Evolutionary conservation across 2,888 invertebrate genomes (phyloP).

Genomic region (Polymixis flavicincta): DNA sequence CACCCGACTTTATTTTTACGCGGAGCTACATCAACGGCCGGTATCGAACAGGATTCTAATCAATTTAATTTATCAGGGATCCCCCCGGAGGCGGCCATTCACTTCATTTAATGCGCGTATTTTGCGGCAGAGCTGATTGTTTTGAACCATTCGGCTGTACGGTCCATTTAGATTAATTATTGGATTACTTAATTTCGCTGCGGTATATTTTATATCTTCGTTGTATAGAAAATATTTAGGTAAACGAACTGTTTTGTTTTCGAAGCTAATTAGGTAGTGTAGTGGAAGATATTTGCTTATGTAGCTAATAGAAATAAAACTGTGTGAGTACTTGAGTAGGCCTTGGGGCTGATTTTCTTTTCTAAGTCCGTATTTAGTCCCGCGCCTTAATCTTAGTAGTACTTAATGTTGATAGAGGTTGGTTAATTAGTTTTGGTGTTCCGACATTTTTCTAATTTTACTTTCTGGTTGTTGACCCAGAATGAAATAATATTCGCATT

Average conservation of each 20-base stretch:
- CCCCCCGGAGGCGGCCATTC: constrained; percentile 89
- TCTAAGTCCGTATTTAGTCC: constrained; percentile 55
- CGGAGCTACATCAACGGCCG: constrained; percentile 84
- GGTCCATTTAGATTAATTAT: constrained; percentile 91
- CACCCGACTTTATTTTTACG: constrained; percentile 88
- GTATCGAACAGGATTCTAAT: constrained; percentile 90
- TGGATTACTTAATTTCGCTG: constrained; percentile 90
- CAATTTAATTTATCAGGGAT: constrained; percentile 91
- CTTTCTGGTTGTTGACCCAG: constrained; percentile 24
- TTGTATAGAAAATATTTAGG: constrained; percentile 68
- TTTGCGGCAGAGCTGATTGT: constrained; percentile 90
- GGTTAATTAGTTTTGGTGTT: constrained; percentile 54
- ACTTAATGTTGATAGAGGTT: constrained; percentile 59
- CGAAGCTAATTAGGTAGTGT: constrained; percentile 62
- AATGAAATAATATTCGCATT: constrained; percentile 36
- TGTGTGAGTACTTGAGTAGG: constrained; percentile 44
- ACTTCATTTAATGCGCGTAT: constrained; percentile 91
- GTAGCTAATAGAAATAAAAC: constrained; percentile 51
- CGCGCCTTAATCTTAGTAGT: constrained; percentile 60
- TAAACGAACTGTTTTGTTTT: constrained; percentile 60
- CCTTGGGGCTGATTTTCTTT: constrained; percentile 48
- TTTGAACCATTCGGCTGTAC: constrained; percentile 90
- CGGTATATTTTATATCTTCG: constrained; percentile 82
- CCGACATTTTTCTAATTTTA: constrained; percentile 55
- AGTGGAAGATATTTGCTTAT: constrained; percentile 50